Evolutionary conservation across 2,113 vertebrate genomes (phyloP).

Genomic region (Rana temporaria): DNA sequence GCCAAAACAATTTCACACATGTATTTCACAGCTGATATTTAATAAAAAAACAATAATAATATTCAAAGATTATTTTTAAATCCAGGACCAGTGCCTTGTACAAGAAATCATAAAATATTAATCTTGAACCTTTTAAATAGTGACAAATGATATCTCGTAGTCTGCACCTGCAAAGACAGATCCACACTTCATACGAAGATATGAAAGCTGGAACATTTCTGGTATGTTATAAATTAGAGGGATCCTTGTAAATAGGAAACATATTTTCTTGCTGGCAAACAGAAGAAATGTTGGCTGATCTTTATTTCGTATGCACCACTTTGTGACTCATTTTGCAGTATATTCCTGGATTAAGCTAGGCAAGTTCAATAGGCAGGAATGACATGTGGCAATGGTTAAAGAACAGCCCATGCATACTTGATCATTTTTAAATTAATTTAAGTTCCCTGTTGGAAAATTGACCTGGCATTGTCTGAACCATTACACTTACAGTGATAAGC

Average conservation of each 20-base stretch:
- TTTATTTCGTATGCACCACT: conserved; percentile 23
- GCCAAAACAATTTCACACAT: not conserved
- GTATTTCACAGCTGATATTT: not conserved
- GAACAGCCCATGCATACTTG: conserved; percentile 23
- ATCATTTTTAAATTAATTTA: conserved; percentile 47
- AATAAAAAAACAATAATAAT: conserved; percentile 10
- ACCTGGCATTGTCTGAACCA: conserved; percentile 19
- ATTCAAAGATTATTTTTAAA: conserved; percentile 21
- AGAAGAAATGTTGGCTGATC: conserved; percentile 31
- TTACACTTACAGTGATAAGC: conserved; percentile 8
- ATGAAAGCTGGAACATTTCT: conserved; percentile 36
- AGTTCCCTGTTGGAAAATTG: conserved; percentile 21
- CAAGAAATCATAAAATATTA: conserved; percentile 23
- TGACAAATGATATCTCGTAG: conserved; percentile 7
- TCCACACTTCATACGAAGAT: conserved; percentile 41
- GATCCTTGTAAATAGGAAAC: conserved; percentile 50
- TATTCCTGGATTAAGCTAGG: conserved; percentile 33
- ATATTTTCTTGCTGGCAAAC: conserved; percentile 41
- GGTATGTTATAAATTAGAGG: conserved; percentile 46
- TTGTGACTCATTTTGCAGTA: conserved; percentile 49
- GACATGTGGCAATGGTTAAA: conserved; percentile 53
- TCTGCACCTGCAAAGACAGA: conserved; percentile 48
- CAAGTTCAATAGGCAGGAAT: conserved; percentile 41
- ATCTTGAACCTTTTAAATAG: conserved; percentile 13
- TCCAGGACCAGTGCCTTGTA: not conserved